A percentile compares a stretch with the other conserved stretches of the same genome.
phyloP scores from a whole-genome alignment of 2,113 vertebrate species.

The Arizona elegans region DNA sequence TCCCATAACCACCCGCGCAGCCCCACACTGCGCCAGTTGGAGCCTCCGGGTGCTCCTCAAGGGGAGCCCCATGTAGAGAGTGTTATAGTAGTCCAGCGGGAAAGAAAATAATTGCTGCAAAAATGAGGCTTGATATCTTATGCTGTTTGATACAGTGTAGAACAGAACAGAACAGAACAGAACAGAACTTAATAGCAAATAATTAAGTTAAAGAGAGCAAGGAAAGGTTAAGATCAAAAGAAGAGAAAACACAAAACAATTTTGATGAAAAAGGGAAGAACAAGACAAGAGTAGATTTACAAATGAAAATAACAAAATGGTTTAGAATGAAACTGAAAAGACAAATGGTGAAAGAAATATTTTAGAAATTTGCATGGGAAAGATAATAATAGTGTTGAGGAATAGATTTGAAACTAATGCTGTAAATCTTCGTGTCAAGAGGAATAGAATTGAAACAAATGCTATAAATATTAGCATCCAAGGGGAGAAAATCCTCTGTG shows the following conservation, averaged over 20 bases:
- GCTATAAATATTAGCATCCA: background rate
- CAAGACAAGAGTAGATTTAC: background rate
- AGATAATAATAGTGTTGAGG: background rate
- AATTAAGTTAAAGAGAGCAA: background rate
- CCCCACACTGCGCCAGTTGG: no score
- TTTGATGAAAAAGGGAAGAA: background rate
- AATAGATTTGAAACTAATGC: background rate
- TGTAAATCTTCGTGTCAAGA: background rate
- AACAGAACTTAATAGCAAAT: background rate
- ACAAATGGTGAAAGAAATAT: background rate
- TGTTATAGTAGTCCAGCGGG: no score
- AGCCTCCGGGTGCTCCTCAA: no score
- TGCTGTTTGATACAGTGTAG: background rate
- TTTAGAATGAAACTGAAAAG: background rate
- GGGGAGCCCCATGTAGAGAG: no score
- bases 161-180: background rate
- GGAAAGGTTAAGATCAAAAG: background rate
- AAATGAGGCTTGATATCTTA: background rate
- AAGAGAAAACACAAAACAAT: background rate
- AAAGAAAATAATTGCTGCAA: background rate
- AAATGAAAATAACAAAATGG: background rate
- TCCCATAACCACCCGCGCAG: no score
- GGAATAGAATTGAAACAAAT: no score
- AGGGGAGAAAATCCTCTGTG: background rate
- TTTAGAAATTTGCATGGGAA: background rate